Base-by-base conservation (phyloP, 2,888 invertebrate species). In the Pristionchus maxplancki region DNA sequence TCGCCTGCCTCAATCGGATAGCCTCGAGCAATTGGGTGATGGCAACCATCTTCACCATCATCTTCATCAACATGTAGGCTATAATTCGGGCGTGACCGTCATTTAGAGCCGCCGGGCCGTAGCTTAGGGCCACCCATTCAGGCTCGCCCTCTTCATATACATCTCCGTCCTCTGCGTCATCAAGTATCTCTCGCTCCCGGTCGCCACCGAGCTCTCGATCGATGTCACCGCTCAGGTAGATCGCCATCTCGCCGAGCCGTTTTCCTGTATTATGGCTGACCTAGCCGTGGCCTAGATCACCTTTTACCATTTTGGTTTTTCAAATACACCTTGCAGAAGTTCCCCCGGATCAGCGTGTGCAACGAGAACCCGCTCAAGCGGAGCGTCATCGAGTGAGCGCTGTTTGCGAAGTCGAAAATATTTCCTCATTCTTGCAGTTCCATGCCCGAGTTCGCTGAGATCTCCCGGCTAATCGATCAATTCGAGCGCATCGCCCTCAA, bases 361-460 rank as follows among this genome's bases (percentile, higher is more conserved):
- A 83, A 83, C 20, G 58, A 53, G 58, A 83, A 83, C 58, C 83
- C 83, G 31, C 24, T 83, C 15, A 83, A 83, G 58, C 8, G 44
- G 81, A 81, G 81, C n/a, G 24, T 48, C 17, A 31, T 81, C 3
- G 81, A 81, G 71, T 71, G 31, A 34, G 71, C n/a, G n/a, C n/a
- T n/a, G n/a, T n/a, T n/a, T n/a, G n/a, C n/a, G n/a, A n/a, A n/a
- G n/a, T n/a, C n/a, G n/a, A n/a, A n/a, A n/a, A n/a, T n/a, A n/a
- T n/a, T 64, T 58, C 20, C 24, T 58, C 58, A 8, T 58, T 58
- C 58, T 17, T 58, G 15, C 44, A 81, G 81, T 9, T 28, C 44
- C 15, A 28, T 28, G 17, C n/a, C 81, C 17, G 28, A 15, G 13
- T 81, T 81, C 28, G 48, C 48, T 13, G 44, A 81, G 11, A 81